Evolutionary conservation across 2,797 vertebrate species (phyloP).

Genomic region (Poliocrania exsul): DNA sequence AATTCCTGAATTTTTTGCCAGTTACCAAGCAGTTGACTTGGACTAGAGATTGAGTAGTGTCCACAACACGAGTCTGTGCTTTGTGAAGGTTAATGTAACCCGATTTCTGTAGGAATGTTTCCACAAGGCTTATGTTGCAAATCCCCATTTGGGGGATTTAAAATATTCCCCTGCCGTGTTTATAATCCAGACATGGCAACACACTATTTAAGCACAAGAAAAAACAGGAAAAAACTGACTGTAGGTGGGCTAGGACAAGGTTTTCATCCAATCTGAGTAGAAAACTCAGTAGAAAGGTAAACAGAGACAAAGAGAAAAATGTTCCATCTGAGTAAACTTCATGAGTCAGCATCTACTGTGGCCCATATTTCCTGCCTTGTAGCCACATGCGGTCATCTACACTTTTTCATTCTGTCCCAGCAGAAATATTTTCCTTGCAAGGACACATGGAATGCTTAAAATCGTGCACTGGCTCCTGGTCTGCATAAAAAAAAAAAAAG

Average conservation of each 20-base stretch:
- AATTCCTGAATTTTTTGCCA: not conserved
- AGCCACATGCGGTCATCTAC: not conserved
- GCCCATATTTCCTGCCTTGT: not conserved
- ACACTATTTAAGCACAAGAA: not conserved
- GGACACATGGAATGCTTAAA: not conserved
- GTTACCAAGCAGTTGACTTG: not conserved
- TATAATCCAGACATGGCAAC: not conserved
- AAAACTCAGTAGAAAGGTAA: not conserved
- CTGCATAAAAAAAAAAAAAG: not conserved
- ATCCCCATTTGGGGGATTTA: constrained; percentile 38
- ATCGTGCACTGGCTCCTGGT: not conserved
- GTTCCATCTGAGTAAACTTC: not conserved
- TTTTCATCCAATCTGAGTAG: not conserved
- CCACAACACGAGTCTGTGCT: rapidly evolving
- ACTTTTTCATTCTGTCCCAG: not conserved
- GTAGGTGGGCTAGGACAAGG: not conserved
- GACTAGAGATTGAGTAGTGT: not conserved
- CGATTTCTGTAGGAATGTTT: constrained; percentile 42
- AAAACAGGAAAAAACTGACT: not conserved
- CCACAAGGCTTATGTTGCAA: not conserved
- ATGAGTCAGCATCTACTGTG: not conserved
- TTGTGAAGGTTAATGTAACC: not conserved
- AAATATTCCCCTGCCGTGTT: not conserved
- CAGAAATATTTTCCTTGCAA: not conserved
- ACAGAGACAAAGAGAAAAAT: not conserved